Percentiles rank a stretch among this genome's conserved stretches.
Evolutionary conservation across 2,113 vertebrate genomes (phyloP).

Genomic region (Halichoerus grypus): DNA sequence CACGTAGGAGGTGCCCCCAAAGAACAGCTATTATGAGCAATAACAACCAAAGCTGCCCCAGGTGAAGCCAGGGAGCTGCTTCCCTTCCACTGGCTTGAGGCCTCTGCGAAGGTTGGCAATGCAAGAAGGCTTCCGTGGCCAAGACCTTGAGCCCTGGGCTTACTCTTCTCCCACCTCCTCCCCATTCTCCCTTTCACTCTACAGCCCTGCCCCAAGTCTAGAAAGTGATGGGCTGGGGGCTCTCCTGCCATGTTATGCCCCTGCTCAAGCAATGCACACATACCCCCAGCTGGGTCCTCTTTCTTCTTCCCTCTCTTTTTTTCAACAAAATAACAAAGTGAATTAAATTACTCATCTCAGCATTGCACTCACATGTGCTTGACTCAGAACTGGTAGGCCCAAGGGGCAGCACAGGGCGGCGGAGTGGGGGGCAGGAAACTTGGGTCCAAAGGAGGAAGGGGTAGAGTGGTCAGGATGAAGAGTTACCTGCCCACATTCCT

Average conservation of each 20-base stretch:
- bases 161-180: background rate
- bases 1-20: background rate
- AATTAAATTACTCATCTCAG: background rate
- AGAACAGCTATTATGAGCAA: background rate
- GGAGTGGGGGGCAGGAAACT: background rate
- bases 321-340: background rate
- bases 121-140: background rate
- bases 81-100: background rate
- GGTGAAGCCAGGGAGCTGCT: background rate
- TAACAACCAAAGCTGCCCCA: background rate
- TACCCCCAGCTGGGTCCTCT: background rate
- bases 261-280: too few species aligned
- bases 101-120: background rate
- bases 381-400: background rate
- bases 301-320: background rate
- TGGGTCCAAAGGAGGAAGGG: background rate
- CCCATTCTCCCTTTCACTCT: background rate
- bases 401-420: background rate
- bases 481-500: background rate
- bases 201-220: background rate
- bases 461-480: background rate
- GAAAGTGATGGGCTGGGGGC: background rate
- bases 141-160: background rate
- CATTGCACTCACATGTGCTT: background rate
- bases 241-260: background rate